Base-by-base conservation (phyloP, 1,140 invertebrate species). In the Diabrotica undecimpunctata region DNA sequence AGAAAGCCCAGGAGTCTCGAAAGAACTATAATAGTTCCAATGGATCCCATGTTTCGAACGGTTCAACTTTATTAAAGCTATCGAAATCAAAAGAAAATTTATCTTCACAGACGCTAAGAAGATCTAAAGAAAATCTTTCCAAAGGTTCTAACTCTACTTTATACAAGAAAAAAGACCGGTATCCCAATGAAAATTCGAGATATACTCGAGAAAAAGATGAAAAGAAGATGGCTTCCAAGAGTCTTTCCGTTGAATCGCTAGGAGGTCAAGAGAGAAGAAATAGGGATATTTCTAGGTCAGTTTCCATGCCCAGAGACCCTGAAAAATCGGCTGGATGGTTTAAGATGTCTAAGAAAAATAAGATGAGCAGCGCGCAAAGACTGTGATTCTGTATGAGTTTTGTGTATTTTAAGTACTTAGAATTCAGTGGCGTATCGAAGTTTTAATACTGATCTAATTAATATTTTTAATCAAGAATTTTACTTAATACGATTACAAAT, bases 291-390 rank as follows among this genome's bases (percentile, higher is more conserved):
- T 81, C 83, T 0, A 80, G 88, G 66, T 89, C 88, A 0, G 83
- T 86, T 39, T 88, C 88, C 0, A 87, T 89, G 81, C 87, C 87
- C 64, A 85, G 86, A 68, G 86, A 88, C 71, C 82, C 84, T 61
- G 86, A 85, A 74, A 88, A 88, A 70, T 85, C 85, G 61, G 86
- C 88, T 38, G 87, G 87, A 63, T 89, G 88, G 88, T 89, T 89
- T 72, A 89, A 87, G 75, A 78, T 86, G 67, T 78, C 78, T 0
- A 84, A 81, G 66, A 84, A 84, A 75, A 86, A 81, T 77, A 87
- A 87, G 69, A 86, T 86, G 71, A 83, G 81, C 12, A 74, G 66
- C 56, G 60, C 64, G 12, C 69, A 74, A 52, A 66, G 69, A 67
- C 66, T 76, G 66, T 74, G 69, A 74, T 70, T 53, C 5, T 5